A percentile compares a stretch with the other conserved stretches of the same genome.
Conservation (phyloP, 2,888 invertebrate genomes). For the Reticulitermes lucifugus region DNA sequence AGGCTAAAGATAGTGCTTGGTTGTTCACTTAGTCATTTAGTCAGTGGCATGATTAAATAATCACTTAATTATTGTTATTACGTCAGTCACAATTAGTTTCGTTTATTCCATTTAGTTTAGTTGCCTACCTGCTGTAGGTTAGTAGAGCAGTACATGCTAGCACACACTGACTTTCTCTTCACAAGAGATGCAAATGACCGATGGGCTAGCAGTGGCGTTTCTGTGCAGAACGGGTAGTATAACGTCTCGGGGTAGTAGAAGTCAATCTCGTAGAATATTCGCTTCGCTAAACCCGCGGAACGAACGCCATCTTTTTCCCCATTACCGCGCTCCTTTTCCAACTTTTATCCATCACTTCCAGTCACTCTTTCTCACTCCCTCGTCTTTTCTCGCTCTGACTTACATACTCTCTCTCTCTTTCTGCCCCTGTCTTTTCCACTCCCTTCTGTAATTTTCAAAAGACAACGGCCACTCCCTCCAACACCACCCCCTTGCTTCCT, state of each 20-base stretch:
- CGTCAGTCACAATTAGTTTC: too few species aligned
- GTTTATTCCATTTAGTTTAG: too few species aligned
- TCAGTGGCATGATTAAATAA: too few species aligned
- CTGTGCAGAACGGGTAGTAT: constrained; percentile 24
- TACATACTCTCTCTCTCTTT: constrained; percentile 40
- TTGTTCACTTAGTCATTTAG: too few species aligned
- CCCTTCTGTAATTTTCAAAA: constrained; percentile 52
- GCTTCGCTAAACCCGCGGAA: constrained; percentile 40
- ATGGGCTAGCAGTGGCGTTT: not conserved
- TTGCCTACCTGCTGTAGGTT: too few species aligned
- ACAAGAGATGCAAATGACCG: too few species aligned
- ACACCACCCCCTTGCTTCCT: constrained; percentile 19
- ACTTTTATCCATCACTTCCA: constrained; percentile 45
- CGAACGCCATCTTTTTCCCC: constrained; percentile 49
- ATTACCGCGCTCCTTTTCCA: constrained; percentile 47
- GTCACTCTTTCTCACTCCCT: constrained; percentile 28
- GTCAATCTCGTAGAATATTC: constrained; percentile 47
- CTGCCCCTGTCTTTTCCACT: constrained; percentile 44
- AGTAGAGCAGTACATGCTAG: too few species aligned
- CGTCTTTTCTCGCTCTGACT: constrained; percentile 29
- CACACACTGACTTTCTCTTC: too few species aligned
- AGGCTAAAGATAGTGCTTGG: too few species aligned
- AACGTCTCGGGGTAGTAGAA: constrained; percentile 33
- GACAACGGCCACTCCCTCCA: constrained; percentile 51
- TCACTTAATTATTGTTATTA: too few species aligned